phyloP scores from a whole-genome alignment of 2,797 vertebrate genomes.

The Microctenopoma lineatum region DNA sequence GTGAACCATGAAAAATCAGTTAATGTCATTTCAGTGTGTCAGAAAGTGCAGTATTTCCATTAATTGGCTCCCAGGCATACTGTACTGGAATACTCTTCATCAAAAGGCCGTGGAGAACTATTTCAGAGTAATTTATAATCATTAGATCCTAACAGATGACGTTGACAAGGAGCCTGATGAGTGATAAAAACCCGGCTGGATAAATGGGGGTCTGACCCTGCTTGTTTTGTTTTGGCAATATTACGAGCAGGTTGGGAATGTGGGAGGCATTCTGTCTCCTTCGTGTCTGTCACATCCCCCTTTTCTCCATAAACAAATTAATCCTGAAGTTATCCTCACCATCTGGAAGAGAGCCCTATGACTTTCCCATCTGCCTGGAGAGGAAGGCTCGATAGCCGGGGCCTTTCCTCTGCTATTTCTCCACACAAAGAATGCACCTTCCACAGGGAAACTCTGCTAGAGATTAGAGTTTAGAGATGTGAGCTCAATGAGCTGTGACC shows the following conservation, averaged over 20 bases:
- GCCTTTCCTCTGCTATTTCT: constrained; percentile 42
- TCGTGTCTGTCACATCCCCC: constrained; percentile 33
- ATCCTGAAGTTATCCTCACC: constrained; percentile 53
- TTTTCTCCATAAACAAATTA: constrained; percentile 70
- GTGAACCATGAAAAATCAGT: not conserved
- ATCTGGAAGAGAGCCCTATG: constrained; percentile 63
- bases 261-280: constrained; percentile 44
- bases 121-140: constrained; percentile 24
- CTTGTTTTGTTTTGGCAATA: constrained; percentile 28
- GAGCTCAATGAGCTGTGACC: no score
- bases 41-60: constrained; percentile 9
- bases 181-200: constrained; percentile 35
- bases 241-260: constrained; percentile 43
- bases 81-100: not conserved
- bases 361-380: constrained; percentile 73
- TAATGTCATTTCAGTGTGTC: not conserved
- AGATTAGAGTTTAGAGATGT: no score
- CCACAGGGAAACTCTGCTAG: constrained; percentile 1
- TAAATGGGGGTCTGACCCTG: constrained; percentile 24
- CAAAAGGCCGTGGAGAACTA: constrained; percentile 10
- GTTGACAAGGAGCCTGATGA: constrained; percentile 29
- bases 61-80: not conserved
- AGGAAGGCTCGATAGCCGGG: constrained; percentile 41
- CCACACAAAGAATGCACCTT: constrained; percentile 47
- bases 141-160: constrained; percentile 24